Conservation (phyloP, 92 coral and sea anemone species). For the Heteractis magnifica region DNA sequence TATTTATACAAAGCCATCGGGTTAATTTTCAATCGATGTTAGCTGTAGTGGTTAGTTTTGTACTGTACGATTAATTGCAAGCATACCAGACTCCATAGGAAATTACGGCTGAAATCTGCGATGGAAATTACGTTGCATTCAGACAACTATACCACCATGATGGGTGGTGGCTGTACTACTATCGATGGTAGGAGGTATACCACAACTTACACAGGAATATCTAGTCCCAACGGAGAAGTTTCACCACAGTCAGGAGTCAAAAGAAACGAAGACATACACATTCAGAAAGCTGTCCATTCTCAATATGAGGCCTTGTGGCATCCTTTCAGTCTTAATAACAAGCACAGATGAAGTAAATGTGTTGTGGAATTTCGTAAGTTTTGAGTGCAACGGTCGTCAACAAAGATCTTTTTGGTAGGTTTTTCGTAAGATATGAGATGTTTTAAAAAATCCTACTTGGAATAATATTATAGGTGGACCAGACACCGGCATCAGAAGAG, state of each 20-base stretch:
- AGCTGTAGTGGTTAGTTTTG: not conserved
- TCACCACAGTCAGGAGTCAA: not conserved
- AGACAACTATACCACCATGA: not conserved
- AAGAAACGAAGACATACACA: not conserved
- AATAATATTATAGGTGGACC: conserved; percentile 1
- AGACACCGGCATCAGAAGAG: not conserved
- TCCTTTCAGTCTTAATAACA: not conserved
- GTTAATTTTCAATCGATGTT: not conserved
- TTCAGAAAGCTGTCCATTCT: not conserved
- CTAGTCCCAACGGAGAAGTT: not conserved
- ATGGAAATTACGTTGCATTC: not conserved
- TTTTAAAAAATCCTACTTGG: not conserved
- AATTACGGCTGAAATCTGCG: not conserved
- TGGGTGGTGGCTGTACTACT: not conserved
- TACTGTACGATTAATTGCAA: not conserved
- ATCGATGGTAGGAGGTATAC: no score
- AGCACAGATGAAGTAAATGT: not conserved
- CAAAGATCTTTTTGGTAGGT: not conserved
- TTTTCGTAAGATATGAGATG: not conserved
- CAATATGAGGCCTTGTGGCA: not conserved
- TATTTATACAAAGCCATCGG: not conserved
- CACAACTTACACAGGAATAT: no score
- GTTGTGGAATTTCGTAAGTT: not conserved
- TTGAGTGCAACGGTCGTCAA: not conserved
- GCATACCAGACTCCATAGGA: not conserved